phyloP scores from a whole-genome alignment of 2,113 vertebrate species.

The Periophthalmus modestus region DNA sequence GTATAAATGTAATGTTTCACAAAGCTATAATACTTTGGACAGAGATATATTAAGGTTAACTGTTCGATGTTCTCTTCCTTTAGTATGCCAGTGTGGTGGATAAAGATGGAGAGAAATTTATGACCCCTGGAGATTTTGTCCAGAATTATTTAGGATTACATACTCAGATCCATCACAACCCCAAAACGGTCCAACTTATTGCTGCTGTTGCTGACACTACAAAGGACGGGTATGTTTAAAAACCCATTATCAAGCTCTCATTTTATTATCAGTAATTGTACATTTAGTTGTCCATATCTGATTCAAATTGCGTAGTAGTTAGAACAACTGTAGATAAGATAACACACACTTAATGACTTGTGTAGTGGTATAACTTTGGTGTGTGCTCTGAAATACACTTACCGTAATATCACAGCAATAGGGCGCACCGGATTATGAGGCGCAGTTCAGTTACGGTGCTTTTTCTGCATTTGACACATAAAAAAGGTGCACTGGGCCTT shows the following conservation, averaged over 20 bases:
- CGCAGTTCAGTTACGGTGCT: too few relatives aligned
- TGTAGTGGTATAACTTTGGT: background rate
- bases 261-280: conserved; percentile 26
- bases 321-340: background rate
- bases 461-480: too few relatives aligned
- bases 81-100: conserved; percentile 90
- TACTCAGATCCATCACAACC: conserved; percentile 88
- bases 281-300: conserved; percentile 32
- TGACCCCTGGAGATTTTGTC: conserved; percentile 96
- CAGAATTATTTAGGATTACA: conserved; percentile 93
- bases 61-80: background rate
- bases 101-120: conserved; percentile 92
- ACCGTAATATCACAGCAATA: too few relatives aligned
- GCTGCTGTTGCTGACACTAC: conserved; percentile 97
- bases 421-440: too few relatives aligned
- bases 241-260: background rate
- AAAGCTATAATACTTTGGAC: background rate
- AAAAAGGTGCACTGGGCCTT: too few relatives aligned
- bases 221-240: conserved; percentile 89
- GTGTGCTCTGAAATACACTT: background rate
- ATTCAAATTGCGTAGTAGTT: background rate
- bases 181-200: conserved; percentile 92
- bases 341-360: background rate
- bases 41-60: background rate
- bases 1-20: background rate